These are phyloP conservation scores for Uloborus plumipes DNA, from an alignment of 2,888 invertebrate genomes.

Conservation along the genomic window DNA sequence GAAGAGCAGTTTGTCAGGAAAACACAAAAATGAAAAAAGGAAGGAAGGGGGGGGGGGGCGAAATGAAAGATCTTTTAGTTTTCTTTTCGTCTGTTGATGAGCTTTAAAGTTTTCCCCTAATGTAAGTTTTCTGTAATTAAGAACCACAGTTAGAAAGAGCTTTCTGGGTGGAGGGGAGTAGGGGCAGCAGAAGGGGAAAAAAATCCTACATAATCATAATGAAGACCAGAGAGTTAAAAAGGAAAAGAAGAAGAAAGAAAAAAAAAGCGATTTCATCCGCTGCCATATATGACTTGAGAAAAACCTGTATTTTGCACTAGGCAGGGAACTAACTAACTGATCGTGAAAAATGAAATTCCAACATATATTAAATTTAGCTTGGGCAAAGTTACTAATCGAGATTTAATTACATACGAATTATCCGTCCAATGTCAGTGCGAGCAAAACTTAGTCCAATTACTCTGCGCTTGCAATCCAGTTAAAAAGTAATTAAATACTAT, in stretches of 20 bases:
- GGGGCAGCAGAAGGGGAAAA: neutral
- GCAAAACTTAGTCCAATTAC: constrained; percentile 65
- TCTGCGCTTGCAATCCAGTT: constrained; percentile 63
- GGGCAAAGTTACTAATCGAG: constrained; percentile 65
- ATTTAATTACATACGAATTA: constrained; percentile 64
- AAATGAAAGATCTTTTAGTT: constrained; percentile 61
- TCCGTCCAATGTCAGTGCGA: constrained; percentile 63
- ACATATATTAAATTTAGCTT: constrained; percentile 65
- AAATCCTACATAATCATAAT: constrained; percentile 53
- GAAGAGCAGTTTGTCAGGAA: constrained; percentile 60
- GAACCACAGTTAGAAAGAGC: constrained; percentile 57
- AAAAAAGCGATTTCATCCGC: constrained; percentile 34
- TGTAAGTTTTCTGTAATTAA: constrained; percentile 65
- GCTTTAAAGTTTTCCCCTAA: constrained; percentile 64
- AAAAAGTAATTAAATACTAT: constrained; percentile 66
- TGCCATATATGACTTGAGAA: constrained; percentile 43
- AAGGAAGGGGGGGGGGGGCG: constrained; percentile 8
- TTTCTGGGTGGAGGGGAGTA: constrained; percentile 6
- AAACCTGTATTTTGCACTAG: constrained; percentile 61
- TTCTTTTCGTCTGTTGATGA: constrained; percentile 55
- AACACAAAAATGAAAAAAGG: constrained; percentile 33
- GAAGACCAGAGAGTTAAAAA: constrained; percentile 58
- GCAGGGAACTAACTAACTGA: constrained; percentile 53
- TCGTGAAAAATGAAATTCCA: constrained; percentile 64
- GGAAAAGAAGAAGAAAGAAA: constrained; percentile 29